Base-by-base conservation (phyloP, 2,113 vertebrate species). In the Numida meleagris region DNA sequence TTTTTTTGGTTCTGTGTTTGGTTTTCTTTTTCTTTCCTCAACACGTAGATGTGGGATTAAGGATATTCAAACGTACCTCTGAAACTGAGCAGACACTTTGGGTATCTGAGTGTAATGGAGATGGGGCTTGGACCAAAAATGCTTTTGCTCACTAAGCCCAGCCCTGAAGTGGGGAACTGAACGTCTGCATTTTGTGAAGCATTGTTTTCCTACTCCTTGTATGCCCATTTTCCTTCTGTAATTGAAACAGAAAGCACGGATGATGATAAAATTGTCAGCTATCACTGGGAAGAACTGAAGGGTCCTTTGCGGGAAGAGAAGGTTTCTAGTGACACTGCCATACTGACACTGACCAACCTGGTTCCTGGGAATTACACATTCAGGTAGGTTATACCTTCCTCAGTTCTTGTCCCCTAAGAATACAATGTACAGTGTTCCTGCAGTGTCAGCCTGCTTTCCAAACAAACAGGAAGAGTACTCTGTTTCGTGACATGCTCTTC, bases 311-410 rank as follows among this genome's bases (percentile, higher is more conserved):
- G 99, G 94, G 99, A 99, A 93, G 99, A 99, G 86, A 99, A 99
- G 94, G 98, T 99, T 68, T 99, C 98, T 13, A 99, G 98, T 9
- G 98, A 99, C 73, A 99, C 98, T 15, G 85, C 97, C 40, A 97
- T 99, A 78, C 97, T 99, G 96, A 99, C 97, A 2, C 98, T 99
- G 84, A 99, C 98, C 92, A 98, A 97, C 95, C 97, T 99, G 80
- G 99, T 99, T 9, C 99, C 98, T 13, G 99, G 99, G 31, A 99
- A 99, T 96, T 99, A 99, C 98, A 99, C 99, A 0, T 99, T 99
- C 98, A 99, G 98, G 99, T 99, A 95, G 95, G 96, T 91, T 25
- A 12, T 18, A 40, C 46, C 46, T 75, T 53, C 24, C 23, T 31
- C 58, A 45, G 6, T 10, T 89, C 74, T 73, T 57, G 46, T 68